Conservation (phyloP, 2,888 invertebrate species). For the Clanis bilineata region DNA sequence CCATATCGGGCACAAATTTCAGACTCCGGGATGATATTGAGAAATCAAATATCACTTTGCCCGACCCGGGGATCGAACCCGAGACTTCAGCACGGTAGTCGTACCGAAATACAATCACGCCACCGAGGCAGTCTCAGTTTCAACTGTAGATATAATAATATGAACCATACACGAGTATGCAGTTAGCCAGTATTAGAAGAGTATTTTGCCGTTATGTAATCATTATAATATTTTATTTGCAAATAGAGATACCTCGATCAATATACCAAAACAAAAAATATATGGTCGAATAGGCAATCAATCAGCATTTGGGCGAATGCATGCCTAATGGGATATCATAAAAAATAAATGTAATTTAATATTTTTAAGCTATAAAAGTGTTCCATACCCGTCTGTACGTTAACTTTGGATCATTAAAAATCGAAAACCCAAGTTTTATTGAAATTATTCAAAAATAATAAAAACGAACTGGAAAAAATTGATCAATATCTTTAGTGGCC, state of each 20-base stretch:
- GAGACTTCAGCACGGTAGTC: no score
- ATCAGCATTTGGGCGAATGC: background rate
- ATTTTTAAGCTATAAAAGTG: background rate
- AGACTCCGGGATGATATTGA: no score
- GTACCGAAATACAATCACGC: no score
- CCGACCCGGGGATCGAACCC: no score
- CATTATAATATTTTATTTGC: background rate
- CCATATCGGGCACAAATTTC: no score
- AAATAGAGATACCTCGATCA: background rate
- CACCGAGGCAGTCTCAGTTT: no score
- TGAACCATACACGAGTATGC: background rate
- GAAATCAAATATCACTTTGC: no score
- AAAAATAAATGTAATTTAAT: conserved; percentile 9
- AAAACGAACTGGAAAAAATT: background rate
- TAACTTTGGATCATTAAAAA: background rate
- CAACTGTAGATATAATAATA: no score
- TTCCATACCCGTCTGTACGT: background rate
- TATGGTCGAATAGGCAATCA: background rate
- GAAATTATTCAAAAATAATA: conserved; percentile 7
- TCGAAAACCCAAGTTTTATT: conserved; percentile 9
- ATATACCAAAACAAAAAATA: conserved; percentile 4
- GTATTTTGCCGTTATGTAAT: background rate
- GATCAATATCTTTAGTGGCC: conserved; percentile 14
- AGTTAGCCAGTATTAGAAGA: background rate
- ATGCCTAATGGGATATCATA: conserved; percentile 1